Percentiles rank a stretch among this genome's conserved stretches.
Evolutionary conservation across 1,140 invertebrate species (phyloP).

Genomic region (Gyrodactylus salaris): DNA sequence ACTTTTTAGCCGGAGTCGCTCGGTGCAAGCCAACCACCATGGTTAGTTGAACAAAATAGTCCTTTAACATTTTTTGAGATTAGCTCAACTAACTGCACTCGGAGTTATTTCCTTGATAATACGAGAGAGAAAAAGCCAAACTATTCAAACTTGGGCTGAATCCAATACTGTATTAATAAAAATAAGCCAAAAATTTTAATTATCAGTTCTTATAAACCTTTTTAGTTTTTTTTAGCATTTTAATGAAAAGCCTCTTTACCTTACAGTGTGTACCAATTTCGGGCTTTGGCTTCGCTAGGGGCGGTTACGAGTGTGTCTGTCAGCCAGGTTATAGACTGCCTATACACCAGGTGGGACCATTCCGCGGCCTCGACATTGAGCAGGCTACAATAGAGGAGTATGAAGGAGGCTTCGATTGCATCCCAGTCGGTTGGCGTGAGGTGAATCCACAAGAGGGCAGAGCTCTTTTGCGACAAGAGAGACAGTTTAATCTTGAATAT

Average conservation of each 20-base stretch:
- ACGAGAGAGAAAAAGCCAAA: no score
- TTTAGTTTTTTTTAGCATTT: neutral
- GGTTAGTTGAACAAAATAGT: conserved; percentile 27
- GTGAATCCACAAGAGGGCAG: neutral
- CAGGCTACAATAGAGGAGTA: conserved; percentile 58
- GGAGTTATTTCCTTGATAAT: no score
- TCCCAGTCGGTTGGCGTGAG: conserved; percentile 43
- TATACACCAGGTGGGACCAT: conserved; percentile 46
- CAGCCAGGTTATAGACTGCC: conserved; percentile 53
- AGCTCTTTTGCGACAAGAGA: neutral
- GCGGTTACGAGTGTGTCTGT: conserved; percentile 62
- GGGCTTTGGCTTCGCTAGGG: conserved; percentile 67
- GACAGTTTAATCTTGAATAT: neutral
- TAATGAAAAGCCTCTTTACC: neutral
- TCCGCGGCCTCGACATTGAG: conserved; percentile 62
- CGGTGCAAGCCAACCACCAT: conserved; percentile 73
- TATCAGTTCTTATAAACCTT: neutral
- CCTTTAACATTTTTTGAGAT: no score
- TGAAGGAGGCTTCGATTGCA: conserved; percentile 57
- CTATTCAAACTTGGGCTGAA: no score
- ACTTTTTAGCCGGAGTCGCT: conserved; percentile 54
- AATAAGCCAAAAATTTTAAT: no score
- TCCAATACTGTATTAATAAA: no score
- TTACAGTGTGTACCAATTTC: conserved; percentile 53
- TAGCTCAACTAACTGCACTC: no score